A percentile compares a stretch with the other conserved stretches of the same genome.
These are phyloP conservation scores for Furcula furcula DNA, from an alignment of 2,888 invertebrate species.

Conservation along the genomic window DNA sequence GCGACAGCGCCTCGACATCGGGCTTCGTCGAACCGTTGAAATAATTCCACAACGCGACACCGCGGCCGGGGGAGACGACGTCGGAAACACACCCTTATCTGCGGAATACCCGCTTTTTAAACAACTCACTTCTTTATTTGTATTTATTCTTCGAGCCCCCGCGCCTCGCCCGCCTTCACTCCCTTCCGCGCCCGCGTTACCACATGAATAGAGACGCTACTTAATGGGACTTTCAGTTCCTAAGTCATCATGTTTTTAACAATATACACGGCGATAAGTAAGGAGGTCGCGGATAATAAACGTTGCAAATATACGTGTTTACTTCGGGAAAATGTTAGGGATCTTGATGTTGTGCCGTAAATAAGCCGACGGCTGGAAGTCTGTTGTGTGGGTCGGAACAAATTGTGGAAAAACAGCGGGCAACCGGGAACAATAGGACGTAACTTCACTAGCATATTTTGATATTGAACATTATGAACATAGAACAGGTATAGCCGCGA, in stretches of 20 bases:
- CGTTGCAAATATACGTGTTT: slow-evolving; percentile 66
- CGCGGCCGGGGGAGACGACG: slow-evolving; percentile 56
- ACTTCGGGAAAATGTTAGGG: slow-evolving; percentile 55
- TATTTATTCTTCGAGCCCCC: slow-evolving; percentile 57
- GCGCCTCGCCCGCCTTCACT: slow-evolving; percentile 29
- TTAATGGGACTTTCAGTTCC: slow-evolving; percentile 81
- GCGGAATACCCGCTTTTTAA: slow-evolving; percentile 79
- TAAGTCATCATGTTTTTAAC: slow-evolving; percentile 80
- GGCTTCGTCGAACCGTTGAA: slow-evolving; percentile 76
- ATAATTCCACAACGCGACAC: slow-evolving; percentile 70
- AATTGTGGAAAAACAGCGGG: slow-evolving; percentile 41
- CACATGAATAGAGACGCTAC: slow-evolving; percentile 78
- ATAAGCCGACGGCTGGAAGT: slow-evolving; percentile 47
- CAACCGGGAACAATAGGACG: too few relatives aligned
- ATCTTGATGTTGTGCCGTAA: slow-evolving; percentile 66
- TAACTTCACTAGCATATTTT: too few relatives aligned
- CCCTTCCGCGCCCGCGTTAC: slow-evolving; percentile 61
- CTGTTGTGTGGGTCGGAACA: slow-evolving; percentile 41
- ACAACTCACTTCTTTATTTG: slow-evolving; percentile 80
- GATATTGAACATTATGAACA: too few relatives aligned
- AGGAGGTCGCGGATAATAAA: slow-evolving; percentile 78
- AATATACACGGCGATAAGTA: slow-evolving; percentile 72
- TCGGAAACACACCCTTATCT: slow-evolving; percentile 81
- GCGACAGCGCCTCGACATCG: slow-evolving; percentile 72
- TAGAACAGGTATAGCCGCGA: too few relatives aligned